These are phyloP conservation scores for Tetragonisca angustula DNA, from an alignment of 2,888 invertebrate species.

Conservation along the genomic window DNA sequence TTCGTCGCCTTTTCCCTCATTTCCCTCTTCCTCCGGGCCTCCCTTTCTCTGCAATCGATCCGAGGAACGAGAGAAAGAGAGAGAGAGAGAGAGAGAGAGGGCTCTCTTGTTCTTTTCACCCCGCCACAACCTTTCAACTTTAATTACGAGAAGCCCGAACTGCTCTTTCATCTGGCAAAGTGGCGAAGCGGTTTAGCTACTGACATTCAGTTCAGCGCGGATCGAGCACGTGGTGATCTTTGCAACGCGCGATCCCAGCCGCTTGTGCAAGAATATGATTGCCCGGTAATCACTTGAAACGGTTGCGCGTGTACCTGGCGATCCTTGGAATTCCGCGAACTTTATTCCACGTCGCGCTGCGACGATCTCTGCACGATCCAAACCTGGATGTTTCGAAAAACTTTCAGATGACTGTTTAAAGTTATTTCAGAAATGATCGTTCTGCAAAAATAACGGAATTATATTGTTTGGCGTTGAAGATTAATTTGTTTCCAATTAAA, in stretches of 20 bases:
- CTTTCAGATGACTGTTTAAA: no score
- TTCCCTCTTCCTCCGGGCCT: constrained; percentile 15
- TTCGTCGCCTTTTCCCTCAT: constrained; percentile 41
- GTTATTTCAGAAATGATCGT: no score
- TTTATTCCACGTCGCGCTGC: not conserved
- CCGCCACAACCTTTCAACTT: not conserved
- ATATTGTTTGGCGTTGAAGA: no score
- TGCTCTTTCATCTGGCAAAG: not conserved
- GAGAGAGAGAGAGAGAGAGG: no score
- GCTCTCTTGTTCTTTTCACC: not conserved
- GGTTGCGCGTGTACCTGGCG: constrained; percentile 17
- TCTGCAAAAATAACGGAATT: no score
- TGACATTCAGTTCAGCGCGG: constrained; percentile 52
- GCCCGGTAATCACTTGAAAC: constrained; percentile 48
- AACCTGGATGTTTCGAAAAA: no score
- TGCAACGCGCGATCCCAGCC: constrained; percentile 14
- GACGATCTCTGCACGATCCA: no score
- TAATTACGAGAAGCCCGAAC: constrained; percentile 11
- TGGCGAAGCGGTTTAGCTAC: constrained; percentile 15
- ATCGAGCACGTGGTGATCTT: constrained; percentile 41
- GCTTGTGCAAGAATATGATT: constrained; percentile 54
- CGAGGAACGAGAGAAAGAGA: not conserved
- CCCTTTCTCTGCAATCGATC: constrained; percentile 52
- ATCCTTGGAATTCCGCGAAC: constrained; percentile 38
- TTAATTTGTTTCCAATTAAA: no score